Conservation (phyloP, 23 tunicate genomes). For the Trididemnum miniatum region DNA sequence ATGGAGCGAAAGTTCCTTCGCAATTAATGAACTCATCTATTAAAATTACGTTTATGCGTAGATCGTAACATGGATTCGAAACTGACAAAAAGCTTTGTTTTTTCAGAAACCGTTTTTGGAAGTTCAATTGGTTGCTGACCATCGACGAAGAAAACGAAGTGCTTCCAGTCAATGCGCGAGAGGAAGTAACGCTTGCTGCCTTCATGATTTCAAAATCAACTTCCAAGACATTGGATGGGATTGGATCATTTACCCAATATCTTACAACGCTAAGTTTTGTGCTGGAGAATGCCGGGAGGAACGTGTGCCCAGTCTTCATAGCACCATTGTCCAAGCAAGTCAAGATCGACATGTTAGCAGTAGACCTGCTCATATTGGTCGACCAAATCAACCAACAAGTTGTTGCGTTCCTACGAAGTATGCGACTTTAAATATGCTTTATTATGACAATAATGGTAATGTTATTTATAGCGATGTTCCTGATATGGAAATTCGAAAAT, state of each 20-base stretch:
- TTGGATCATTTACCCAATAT: slow-evolving; percentile 63
- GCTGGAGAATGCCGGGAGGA: slow-evolving; percentile 67
- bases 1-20: too few species aligned
- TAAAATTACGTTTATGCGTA: too few species aligned
- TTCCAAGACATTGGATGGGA: slow-evolving; percentile 75
- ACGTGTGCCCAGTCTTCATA: slow-evolving; percentile 17
- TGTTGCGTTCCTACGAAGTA: slow-evolving; percentile 75
- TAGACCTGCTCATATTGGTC: slow-evolving; percentile 28
- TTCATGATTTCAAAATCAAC: slow-evolving; percentile 46
- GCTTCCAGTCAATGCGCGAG: background rate
- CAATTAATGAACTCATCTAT: too few species aligned
- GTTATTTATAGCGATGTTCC: slow-evolving; percentile 73
- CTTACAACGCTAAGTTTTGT: slow-evolving; percentile 61
- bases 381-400: slow-evolving; percentile 23
- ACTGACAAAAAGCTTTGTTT: background rate
- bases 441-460: slow-evolving; percentile 59
- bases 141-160: slow-evolving; percentile 41
- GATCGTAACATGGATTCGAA: too few species aligned
- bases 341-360: slow-evolving; percentile 28
- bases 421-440: slow-evolving; percentile 60
- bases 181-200: slow-evolving; percentile 48
- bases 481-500: slow-evolving; percentile 24
- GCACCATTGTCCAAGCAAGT: background rate
- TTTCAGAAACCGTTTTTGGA: slow-evolving; percentile 77
- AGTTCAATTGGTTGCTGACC: slow-evolving; percentile 36